Evolutionary conservation across 2,888 invertebrate genomes (phyloP).

Genomic region (Napeogenes inachia): DNA sequence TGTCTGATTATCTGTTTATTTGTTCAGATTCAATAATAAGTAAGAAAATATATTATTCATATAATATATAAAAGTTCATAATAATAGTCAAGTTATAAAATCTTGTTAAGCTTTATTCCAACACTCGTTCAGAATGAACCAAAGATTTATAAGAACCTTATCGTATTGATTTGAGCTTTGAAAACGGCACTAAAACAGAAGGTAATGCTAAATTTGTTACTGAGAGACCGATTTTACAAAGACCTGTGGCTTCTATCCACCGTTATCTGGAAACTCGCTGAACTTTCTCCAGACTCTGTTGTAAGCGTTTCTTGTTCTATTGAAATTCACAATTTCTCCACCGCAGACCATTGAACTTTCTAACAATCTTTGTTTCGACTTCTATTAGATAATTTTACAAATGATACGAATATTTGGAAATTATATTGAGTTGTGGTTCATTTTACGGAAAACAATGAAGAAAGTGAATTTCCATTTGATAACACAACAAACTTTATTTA

Average conservation of each 20-base stretch:
- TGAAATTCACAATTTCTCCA: conserved; percentile 10
- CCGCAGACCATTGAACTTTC: conserved; percentile 1
- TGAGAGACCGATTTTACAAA: conserved; percentile 5
- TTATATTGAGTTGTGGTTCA: neutral
- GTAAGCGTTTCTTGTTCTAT: conserved; percentile 16
- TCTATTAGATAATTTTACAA: neutral
- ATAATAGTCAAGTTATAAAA: too few relatives aligned
- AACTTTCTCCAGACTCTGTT: conserved; percentile 11
- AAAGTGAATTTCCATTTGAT: too few relatives aligned
- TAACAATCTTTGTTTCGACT: conserved; percentile 2
- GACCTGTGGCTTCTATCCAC: conserved; percentile 14
- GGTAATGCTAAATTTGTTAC: conserved; percentile 8
- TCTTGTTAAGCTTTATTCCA: too few relatives aligned
- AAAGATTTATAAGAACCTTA: neutral
- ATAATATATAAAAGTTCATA: too few relatives aligned
- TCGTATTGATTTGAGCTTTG: conserved; percentile 4
- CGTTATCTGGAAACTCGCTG: conserved; percentile 13
- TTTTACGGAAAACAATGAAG: neutral
- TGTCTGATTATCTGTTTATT: too few relatives aligned
- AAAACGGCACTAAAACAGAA: neutral
- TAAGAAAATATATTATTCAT: too few relatives aligned
- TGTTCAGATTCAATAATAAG: too few relatives aligned
- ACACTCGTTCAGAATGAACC: neutral
- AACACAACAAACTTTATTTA: too few relatives aligned
- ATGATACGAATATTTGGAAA: conserved; percentile 1